Percentiles rank a stretch among this genome's conserved stretches.
phyloP scores from a whole-genome alignment of 2,797 vertebrate species.

The Merluccius polli region DNA sequence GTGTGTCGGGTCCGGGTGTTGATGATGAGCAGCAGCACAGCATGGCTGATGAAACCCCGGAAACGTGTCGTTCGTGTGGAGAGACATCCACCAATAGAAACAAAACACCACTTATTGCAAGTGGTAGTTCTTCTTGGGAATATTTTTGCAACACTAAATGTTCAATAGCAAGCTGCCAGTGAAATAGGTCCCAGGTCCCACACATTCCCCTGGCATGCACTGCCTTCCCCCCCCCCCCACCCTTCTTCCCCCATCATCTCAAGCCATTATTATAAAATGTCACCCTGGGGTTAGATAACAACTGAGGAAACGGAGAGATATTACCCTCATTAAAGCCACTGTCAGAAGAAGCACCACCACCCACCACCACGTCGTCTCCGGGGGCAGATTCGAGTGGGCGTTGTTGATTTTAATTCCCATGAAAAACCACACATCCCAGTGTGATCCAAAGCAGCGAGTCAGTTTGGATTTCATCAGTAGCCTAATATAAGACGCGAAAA shows the following conservation, averaged over 20 bases:
- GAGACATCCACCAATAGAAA: no score
- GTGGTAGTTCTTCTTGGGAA: no score
- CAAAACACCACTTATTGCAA: neutral
- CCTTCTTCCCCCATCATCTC: constrained; percentile 10
- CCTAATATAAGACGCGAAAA: neutral
- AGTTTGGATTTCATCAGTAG: constrained; percentile 36
- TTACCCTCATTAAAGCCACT: constrained; percentile 53
- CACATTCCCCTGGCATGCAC: constrained; percentile 6
- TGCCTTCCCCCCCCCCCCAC: constrained; percentile 28
- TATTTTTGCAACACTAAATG: neutral
- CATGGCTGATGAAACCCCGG: constrained; percentile 4
- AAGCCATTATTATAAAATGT: constrained; percentile 51
- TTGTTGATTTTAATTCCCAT: constrained; percentile 55
- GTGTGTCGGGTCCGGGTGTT: constrained; percentile 14
- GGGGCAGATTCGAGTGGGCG: constrained; percentile 50
- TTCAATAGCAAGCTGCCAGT: neutral
- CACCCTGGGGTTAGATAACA: constrained; percentile 52
- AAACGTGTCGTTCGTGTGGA: neutral
- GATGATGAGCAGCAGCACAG: constrained; percentile 13
- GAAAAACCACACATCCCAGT: constrained; percentile 51
- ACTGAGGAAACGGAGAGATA: constrained; percentile 55
- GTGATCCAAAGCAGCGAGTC: constrained; percentile 54
- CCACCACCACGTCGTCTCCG: constrained; percentile 55
- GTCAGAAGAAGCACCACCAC: constrained; percentile 48
- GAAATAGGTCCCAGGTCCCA: constrained; percentile 22